Evolutionary conservation across 2,888 invertebrate genomes (phyloP), one percentile per base, ranked within the genome.

Genomic region (Oligia latruncula): DNA sequence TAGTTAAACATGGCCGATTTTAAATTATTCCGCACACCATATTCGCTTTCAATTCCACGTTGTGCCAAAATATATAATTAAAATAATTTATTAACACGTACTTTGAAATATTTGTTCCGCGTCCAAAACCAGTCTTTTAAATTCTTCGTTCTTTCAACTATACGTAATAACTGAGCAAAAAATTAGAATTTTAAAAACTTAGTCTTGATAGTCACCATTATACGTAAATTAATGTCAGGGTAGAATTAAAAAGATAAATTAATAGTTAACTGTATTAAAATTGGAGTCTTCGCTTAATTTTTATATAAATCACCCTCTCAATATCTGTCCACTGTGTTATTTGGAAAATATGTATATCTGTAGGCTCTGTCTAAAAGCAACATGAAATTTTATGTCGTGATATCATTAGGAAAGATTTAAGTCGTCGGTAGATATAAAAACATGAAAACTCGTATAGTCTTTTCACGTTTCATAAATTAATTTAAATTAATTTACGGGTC

Each of bases 191-290:
- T 92, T 92, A 93, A 94, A 81, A 93, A 93, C 91, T 95, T 96
- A 96, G 96, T 94, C 93, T 95, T 95, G 92, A 95, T 96, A 96
- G 95, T 96, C 98, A 98, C 98, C 98, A 98, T 98, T 98, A 98
- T 98, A 98, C 98, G 98, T 98, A 98, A 98, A 98, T 98, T 98
- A 98, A 98, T 98, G 98, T 98, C 98, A 98, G 98, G 98, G 98
- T 98, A 96, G 96, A 96, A 91, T 94, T 94, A 95, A 96, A 93
- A 84, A 90, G 83, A 86, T 93, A 93, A 95, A 94, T 93, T 92
- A 94, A 92, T 94, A 93, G 92, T 93, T 94, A 92, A 92, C 93
- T 93, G 94, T 95, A 94, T 94, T 92, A 87, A 93, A 95, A 91
- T 94, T 93, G 93, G 92, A 94, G 90, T 93, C 91, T 94, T 94